Evolutionary conservation across 2,888 invertebrate genomes (phyloP), one percentile per base, ranked within the genome.

Genomic region (Kuschelorhynchus macadamiae): DNA sequence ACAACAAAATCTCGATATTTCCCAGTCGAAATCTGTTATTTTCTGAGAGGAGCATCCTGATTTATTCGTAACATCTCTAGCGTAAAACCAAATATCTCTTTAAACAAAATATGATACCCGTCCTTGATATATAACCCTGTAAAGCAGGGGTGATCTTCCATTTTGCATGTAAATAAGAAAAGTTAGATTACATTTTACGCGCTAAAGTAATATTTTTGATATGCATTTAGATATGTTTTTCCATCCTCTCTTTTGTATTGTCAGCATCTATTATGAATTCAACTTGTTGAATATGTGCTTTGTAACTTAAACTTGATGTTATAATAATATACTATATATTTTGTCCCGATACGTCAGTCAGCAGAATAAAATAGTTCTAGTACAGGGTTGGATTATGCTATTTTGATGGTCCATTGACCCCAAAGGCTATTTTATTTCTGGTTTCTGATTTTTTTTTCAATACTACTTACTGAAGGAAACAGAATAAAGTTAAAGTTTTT

Each of bases 101-200:
- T 65, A 57, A 65, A 65, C 64, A 65, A 65, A 65, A 65, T 65
- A 59, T 50, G 49, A 52, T 52, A 41, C 52, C 52, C 16, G 21
- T 20, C 41, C 32, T 59, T 33, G 59, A 44, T 65, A 59, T 65
- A 65, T 59, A 59, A 52, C 52, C 50, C 44, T 12, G 25, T 25
- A 21, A 46, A 50, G 21, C 59, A 33, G 46, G 59, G 65, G 57
- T 57, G 56, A 50, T 64, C 57, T 44, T 44, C 32, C 60, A 61
- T 52, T 67, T 67, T 59, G 53, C 67, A 61, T 67, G 55, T 41
- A 61, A 61, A 67, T 61, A 67, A 61, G 67, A 60, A 66, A 66
- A 66, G 66, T 60, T 66, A 49, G 53, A 67, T 67, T 67, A 55
- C 61, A 41, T 52, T 60, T 60, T 53, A 60, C 7, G 47, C 47